Base-by-base conservation (phyloP, 92 coral and sea anemone species). In the Desmophyllum pertusum region DNA sequence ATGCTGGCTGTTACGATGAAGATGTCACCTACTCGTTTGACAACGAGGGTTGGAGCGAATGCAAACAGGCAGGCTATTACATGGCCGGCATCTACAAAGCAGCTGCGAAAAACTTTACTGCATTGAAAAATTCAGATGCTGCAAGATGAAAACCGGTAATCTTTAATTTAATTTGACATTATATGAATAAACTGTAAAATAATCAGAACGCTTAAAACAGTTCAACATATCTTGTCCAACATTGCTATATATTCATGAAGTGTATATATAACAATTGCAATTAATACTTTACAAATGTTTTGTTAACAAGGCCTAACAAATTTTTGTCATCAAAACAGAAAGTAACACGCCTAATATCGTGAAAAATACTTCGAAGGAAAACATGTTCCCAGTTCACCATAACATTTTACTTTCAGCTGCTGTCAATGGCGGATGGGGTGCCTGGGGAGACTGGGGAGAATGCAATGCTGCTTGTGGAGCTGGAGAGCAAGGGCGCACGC, bases 61-160 rank as follows among this genome's bases (percentile, higher is more conserved):
- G 82, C 59, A n/a, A 77, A 77, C 81, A 18, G 72, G 5, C 1
- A 3, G 85, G 85, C 4, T 80, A 80, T 55, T 80, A 68, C 85
- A 80, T 80, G 85, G 39, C 77, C 11, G 85, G 85, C 33, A 39
- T 80, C 27, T 80, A 53, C 66, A 67, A 45, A 52, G 78, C 33
- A 14, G 19, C 35, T 81, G 85, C 78, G 29, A 81, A 6, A 1
- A 52, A 0, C 5, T 81, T 81, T 52, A 81, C 48, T 81, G 78
- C 85, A 81, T 81, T 52, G 85, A 81, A 29, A 57, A n/a, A 43
- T 70, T 81, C 48, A 48, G 30, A 30, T 81, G 85, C 70, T 81
- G 85, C 85, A 70, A 48, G 53, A 80, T 80, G 85, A 50, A 68
- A 13, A 27, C 30, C 33, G 53, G 61, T 78, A 78, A 31, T n/a